phyloP scores from a whole-genome alignment of 2,797 vertebrate species.

The Acrossocheilus wenchowensis region DNA sequence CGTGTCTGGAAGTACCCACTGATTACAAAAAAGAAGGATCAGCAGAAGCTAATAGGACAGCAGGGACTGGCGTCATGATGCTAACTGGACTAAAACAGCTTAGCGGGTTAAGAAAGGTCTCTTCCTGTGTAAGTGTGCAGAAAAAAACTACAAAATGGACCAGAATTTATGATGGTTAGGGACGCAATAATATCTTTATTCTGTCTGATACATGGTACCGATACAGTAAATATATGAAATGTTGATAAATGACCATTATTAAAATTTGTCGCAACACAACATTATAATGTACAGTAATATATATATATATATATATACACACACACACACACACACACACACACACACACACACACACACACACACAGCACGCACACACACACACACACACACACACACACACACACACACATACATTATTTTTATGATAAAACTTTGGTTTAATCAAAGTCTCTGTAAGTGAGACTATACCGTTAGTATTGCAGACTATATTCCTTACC shows the following conservation, averaged over 20 bases:
- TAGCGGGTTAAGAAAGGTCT: background rate
- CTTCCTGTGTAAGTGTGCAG: background rate
- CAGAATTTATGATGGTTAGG: background rate
- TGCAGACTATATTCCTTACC: background rate
- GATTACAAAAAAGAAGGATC: slow-evolving; percentile 31
- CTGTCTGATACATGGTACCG: no score
- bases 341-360: no score
- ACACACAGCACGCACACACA: no score
- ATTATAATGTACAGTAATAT: no score
- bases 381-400: no score
- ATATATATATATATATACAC: no score
- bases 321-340: no score
- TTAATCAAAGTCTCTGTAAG: background rate
- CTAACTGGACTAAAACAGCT: slow-evolving; percentile 27
- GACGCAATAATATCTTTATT: background rate
- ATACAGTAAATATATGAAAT: background rate
- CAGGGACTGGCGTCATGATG: background rate
- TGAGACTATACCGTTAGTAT: background rate
- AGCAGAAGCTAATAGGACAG: slow-evolving; percentile 21
- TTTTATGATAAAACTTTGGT: background rate
- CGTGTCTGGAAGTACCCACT: slow-evolving; percentile 14
- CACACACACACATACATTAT: no score
- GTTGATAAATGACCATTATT: no score
- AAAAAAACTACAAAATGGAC: background rate
- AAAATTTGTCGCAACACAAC: no score